Percentiles rank a stretch among this genome's conserved stretches.
phyloP scores from a whole-genome alignment of 2,888 invertebrate genomes.

The Stenoptilia bipunctidactyla region DNA sequence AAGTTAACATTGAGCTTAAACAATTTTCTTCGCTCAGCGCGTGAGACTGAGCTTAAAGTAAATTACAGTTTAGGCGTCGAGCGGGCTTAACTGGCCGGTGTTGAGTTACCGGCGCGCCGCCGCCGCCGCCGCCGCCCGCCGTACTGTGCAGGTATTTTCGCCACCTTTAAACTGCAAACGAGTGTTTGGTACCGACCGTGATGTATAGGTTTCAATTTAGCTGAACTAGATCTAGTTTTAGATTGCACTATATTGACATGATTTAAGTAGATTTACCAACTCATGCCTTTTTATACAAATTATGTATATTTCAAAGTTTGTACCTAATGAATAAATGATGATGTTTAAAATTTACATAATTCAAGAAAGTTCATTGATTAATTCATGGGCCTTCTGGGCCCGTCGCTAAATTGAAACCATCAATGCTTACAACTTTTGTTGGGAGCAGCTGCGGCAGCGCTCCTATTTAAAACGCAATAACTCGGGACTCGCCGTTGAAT shows the following conservation, averaged over 20 bases:
- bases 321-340: slow-evolving; percentile 2
- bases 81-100: neutral
- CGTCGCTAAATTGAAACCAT: slow-evolving; percentile 29
- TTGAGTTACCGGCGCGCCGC: neutral
- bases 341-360: slow-evolving; percentile 11
- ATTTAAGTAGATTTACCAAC: no score
- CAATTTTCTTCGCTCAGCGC: neutral
- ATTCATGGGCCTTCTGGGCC: slow-evolving; percentile 24
- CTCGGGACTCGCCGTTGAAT: slow-evolving; percentile 40
- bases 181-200: no score
- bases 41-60: slow-evolving; percentile 12
- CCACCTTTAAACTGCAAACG: no score
- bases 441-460: slow-evolving; percentile 16
- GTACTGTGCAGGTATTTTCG: no score
- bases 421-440: slow-evolving; percentile 21
- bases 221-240: no score
- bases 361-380: slow-evolving; percentile 18
- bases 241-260: slow-evolving; percentile 20
- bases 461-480: slow-evolving; percentile 32
- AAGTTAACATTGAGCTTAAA: neutral
- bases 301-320: no score
- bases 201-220: no score
- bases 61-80: slow-evolving; percentile 18
- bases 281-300: no score
- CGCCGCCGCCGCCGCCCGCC: no score